These are phyloP conservation scores for Hirtodrosophila trivittata DNA, from an alignment of 2,888 invertebrate genomes.

Conservation along the genomic window DNA sequence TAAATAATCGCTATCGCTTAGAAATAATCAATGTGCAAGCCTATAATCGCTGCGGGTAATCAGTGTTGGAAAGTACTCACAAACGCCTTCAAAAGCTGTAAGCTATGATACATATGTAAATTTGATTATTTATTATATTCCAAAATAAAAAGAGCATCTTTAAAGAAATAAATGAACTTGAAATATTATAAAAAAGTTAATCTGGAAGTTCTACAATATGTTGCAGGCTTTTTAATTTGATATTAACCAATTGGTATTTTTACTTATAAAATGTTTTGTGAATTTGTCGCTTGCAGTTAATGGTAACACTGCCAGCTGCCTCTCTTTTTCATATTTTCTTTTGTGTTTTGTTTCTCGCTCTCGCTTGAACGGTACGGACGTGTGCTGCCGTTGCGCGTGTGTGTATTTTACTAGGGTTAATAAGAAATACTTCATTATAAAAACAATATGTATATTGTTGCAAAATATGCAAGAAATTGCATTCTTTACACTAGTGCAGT, in stretches of 20 bases:
- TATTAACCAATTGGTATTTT: too few species aligned
- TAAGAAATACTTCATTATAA: slow-evolving; percentile 64
- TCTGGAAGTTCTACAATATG: too few species aligned
- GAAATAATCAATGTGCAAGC: slow-evolving; percentile 1
- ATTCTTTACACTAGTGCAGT: slow-evolving; percentile 44
- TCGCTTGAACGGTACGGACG: slow-evolving; percentile 63
- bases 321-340: slow-evolving; percentile 56
- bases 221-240: too few species aligned
- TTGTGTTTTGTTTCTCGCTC: slow-evolving; percentile 62
- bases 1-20: slow-evolving; percentile 26
- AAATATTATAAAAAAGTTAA: too few species aligned
- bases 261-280: too few species aligned
- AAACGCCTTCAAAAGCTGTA: slow-evolving; percentile 1
- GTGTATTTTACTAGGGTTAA: slow-evolving; percentile 57
- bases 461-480: slow-evolving; percentile 48
- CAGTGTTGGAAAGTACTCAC: slow-evolving; percentile 15
- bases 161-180: too few species aligned
- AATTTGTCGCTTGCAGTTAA: too few species aligned
- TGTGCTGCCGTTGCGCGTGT: slow-evolving; percentile 62
- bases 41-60: background rate
- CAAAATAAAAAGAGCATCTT: too few species aligned
- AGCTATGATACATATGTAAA: slow-evolving; percentile 2
- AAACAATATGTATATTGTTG: slow-evolving; percentile 48
- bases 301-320: too few species aligned
- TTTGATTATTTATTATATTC: background rate